Conservation (phyloP, 2,113 vertebrate species). For the Salvator merianae region DNA sequence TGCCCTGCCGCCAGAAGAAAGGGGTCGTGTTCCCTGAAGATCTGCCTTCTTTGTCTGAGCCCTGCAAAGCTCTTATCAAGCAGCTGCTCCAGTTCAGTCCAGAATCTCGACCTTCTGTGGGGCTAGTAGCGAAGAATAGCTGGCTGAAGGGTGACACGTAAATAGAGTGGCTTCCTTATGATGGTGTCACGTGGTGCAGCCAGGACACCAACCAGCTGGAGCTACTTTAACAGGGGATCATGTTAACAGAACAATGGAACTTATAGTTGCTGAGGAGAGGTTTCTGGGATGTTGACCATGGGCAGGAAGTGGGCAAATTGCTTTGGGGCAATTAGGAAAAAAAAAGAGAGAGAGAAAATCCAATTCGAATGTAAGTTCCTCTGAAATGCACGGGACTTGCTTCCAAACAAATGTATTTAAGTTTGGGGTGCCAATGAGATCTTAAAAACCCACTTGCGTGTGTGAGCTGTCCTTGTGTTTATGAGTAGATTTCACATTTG, state of each 20-base stretch:
- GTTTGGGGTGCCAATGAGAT: constrained; percentile 13
- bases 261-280: background rate
- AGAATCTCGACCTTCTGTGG: constrained; percentile 49
- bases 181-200: background rate
- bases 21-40: constrained; percentile 70
- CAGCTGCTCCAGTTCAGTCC: constrained; percentile 75
- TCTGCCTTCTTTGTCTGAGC: constrained; percentile 57
- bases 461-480: background rate
- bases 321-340: background rate
- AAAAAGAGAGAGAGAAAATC: too few species aligned
- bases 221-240: background rate
- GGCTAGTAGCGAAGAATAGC: constrained; percentile 71
- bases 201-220: background rate
- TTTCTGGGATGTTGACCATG: background rate
- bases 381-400: constrained; percentile 9
- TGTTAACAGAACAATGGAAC: background rate
- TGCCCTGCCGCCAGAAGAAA: constrained; percentile 72
- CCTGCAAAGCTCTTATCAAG: constrained; percentile 69
- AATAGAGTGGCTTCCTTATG: background rate
- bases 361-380: background rate
- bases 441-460: constrained; percentile 17
- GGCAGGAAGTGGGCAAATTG: background rate
- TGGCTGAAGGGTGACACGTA: constrained; percentile 67
- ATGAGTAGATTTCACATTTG: background rate
- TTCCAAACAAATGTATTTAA: constrained; percentile 18